phyloP scores from a whole-genome alignment of 2,888 invertebrate genomes.

The Magallana nippona region DNA sequence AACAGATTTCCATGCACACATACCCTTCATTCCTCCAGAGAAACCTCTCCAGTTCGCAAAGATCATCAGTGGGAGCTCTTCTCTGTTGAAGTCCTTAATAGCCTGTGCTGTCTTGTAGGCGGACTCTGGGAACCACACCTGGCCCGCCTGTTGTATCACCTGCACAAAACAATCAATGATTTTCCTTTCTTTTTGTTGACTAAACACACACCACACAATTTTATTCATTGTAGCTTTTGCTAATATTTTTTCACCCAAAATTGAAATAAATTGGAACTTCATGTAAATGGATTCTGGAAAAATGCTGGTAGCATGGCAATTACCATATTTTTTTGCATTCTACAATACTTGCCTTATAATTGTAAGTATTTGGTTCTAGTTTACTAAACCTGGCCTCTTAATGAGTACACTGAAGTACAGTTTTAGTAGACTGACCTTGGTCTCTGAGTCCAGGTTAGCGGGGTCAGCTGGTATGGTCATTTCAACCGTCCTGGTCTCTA shows the following conservation, averaged over 20 bases:
- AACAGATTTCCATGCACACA: neutral
- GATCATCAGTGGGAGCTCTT: constrained; percentile 95
- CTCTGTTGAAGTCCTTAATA: constrained; percentile 96
- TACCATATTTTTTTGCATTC: no score
- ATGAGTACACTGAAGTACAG: neutral
- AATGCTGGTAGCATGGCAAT: no score
- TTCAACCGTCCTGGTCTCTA: constrained; percentile 97
- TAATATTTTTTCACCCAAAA: no score
- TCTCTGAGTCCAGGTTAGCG: constrained; percentile 97
- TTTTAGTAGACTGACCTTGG: constrained; percentile 84
- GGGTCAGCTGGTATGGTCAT: constrained; percentile 98
- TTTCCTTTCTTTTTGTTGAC: no score
- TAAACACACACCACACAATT: no score
- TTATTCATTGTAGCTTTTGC: no score
- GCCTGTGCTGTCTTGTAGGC: constrained; percentile 99
- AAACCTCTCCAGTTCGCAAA: constrained; percentile 99
- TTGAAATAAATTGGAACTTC: no score
- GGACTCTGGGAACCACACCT: constrained; percentile 99
- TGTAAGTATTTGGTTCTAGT: no score
- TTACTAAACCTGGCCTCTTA: neutral
- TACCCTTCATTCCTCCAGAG: constrained; percentile 98
- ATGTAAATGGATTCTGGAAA: no score
- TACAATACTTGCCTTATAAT: no score
- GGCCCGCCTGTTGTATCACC: constrained; percentile 89
- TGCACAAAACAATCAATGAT: constrained; percentile 66